Percentiles rank a stretch among this genome's conserved stretches.
These are phyloP conservation scores for Protodeltote pygarga DNA, from an alignment of 2,888 invertebrate genomes.

Conservation along the genomic window DNA sequence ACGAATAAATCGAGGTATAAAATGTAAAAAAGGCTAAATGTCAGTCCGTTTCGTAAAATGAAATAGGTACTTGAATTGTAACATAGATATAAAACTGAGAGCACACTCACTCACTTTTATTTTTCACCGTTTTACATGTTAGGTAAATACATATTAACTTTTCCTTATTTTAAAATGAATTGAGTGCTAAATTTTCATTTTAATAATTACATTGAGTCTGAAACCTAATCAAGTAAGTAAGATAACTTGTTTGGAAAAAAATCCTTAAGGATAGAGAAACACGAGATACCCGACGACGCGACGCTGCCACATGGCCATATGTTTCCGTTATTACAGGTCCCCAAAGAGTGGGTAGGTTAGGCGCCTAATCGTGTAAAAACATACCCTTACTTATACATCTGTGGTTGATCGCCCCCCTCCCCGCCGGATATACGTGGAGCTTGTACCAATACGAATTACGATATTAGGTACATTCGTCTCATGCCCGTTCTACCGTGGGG, in stretches of 20 bases:
- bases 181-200: too few species aligned
- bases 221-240: too few species aligned
- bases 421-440: constrained; percentile 6
- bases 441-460: constrained; percentile 29
- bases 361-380: constrained; percentile 27
- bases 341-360: background rate
- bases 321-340: background rate
- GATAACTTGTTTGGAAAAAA: constrained; percentile 11
- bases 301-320: too few species aligned
- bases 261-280: constrained; percentile 4
- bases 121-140: too few species aligned
- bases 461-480: constrained; percentile 51
- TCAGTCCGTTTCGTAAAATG: constrained; percentile 2
- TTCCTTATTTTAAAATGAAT: too few species aligned
- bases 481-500: constrained; percentile 36
- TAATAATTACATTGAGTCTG: too few species aligned
- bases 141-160: too few species aligned
- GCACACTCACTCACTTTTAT: background rate
- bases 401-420: constrained; percentile 5
- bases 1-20: constrained; percentile 10
- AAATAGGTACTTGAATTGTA: constrained; percentile 12
- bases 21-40: constrained; percentile 3
- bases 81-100: background rate
- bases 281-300: too few species aligned
- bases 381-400: constrained; percentile 27